A percentile compares a stretch with the other conserved stretches of the same genome.
Conservation (phyloP, 2,888 invertebrate genomes). For the Brachycybe producta region DNA sequence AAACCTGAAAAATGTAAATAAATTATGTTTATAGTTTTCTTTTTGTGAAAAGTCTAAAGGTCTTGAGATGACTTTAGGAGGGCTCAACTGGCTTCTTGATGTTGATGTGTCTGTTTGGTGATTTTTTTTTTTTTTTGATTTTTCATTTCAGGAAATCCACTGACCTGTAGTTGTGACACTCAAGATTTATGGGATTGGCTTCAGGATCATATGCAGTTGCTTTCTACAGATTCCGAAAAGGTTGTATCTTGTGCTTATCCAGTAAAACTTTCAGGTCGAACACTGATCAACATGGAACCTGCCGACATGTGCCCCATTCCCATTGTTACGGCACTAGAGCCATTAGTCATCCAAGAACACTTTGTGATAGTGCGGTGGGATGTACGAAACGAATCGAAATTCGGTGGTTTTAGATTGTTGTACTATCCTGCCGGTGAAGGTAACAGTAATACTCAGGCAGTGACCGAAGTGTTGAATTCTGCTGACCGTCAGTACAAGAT, state of each 20-base stretch:
- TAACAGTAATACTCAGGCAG: not conserved
- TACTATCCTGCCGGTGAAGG: slow-evolving; percentile 44
- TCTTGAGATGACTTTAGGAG: too few relatives aligned
- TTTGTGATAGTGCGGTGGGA: slow-evolving; percentile 65
- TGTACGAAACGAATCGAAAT: slow-evolving; percentile 62
- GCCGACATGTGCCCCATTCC: slow-evolving; percentile 74
- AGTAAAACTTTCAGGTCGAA: slow-evolving; percentile 57
- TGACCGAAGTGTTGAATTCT: slow-evolving; percentile 13
- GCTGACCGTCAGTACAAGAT: slow-evolving; percentile 52
- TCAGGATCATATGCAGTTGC: slow-evolving; percentile 67
- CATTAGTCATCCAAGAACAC: slow-evolving; percentile 76
- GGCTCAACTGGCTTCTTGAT: too few relatives aligned
- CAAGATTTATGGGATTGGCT: slow-evolving; percentile 88
- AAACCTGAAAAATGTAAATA: too few relatives aligned
- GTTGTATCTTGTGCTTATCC: slow-evolving; percentile 58
- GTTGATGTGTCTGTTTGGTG: not conserved
- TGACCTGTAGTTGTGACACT: slow-evolving; percentile 78
- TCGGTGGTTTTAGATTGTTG: slow-evolving; percentile 71
- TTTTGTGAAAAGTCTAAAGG: too few relatives aligned
- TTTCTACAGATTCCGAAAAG: slow-evolving; percentile 30
- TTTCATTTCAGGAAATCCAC: slow-evolving; percentile 56
- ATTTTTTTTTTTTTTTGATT: not conserved
- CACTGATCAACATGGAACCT: slow-evolving; percentile 63
- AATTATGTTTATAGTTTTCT: too few relatives aligned
- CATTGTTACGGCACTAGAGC: slow-evolving; percentile 65